These are phyloP conservation scores for Zenarchopterus dispar DNA, from an alignment of 2,797 vertebrate genomes.

Conservation along the genomic window DNA sequence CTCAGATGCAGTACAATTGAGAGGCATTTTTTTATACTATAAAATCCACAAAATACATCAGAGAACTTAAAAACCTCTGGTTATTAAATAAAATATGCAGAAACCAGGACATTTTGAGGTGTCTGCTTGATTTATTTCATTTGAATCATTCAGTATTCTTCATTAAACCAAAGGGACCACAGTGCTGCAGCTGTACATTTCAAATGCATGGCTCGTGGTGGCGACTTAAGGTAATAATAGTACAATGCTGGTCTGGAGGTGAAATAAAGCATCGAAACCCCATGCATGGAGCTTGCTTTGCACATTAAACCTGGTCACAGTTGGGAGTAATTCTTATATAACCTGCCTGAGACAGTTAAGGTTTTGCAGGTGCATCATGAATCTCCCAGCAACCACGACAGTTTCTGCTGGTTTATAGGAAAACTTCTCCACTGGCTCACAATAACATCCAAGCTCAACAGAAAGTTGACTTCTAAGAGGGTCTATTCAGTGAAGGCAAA, in stretches of 20 bases:
- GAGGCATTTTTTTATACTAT: fast-evolving
- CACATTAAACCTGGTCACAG: neutral
- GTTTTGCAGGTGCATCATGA: conserved; percentile 36
- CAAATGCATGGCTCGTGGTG: too few relatives aligned
- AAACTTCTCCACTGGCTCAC: neutral
- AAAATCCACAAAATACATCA: neutral
- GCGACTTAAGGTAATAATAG: neutral
- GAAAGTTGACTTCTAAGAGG: neutral
- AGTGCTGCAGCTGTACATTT: too few relatives aligned
- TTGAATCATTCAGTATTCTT: neutral
- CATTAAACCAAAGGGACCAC: neutral
- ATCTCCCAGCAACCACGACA: conserved; percentile 55
- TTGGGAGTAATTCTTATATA: neutral
- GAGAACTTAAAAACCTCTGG: too few relatives aligned
- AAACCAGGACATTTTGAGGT: neutral
- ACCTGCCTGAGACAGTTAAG: conserved; percentile 12
- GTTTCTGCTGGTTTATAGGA: neutral
- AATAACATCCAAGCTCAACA: fast-evolving
- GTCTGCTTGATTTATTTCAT: neutral
- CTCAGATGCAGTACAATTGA: neutral
- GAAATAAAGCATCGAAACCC: neutral
- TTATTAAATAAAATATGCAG: neutral
- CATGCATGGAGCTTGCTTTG: neutral
- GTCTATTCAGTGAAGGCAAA: neutral
- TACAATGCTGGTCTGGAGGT: fast-evolving